A percentile compares a stretch with the other conserved stretches of the same genome.
Evolutionary conservation across 23 tunicate genomes (phyloP).

Genomic region (Corella eumyota): DNA sequence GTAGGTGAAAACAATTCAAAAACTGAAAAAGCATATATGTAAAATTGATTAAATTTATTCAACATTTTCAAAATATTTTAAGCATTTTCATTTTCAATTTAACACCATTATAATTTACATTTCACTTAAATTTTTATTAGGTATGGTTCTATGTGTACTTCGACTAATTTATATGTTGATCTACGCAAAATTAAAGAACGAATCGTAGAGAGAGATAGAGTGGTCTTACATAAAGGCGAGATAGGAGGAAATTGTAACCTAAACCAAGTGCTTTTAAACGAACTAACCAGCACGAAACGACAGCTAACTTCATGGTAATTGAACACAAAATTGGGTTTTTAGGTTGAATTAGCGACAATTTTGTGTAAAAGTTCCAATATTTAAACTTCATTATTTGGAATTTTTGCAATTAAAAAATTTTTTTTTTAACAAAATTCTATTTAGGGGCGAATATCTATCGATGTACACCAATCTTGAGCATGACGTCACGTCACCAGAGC

Average conservation of each 20-base stretch:
- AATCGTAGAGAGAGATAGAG: conserved; percentile 10
- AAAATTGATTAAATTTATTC: too few relatives aligned
- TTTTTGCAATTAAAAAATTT: too few relatives aligned
- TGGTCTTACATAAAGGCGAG: conserved; percentile 47
- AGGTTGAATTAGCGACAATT: too few relatives aligned
- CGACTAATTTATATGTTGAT: conserved; percentile 60
- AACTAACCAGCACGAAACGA: conserved; percentile 25
- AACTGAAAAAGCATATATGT: too few relatives aligned
- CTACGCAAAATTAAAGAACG: conserved; percentile 11
- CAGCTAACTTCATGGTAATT: conserved; percentile 65
- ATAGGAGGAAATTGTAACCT: conserved; percentile 75
- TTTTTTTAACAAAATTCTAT: too few relatives aligned
- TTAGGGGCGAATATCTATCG: conserved; percentile 65
- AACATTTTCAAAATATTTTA: too few relatives aligned
- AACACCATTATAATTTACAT: background rate
- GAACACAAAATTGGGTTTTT: too few relatives aligned
- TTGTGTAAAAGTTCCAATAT: too few relatives aligned
- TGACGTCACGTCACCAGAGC: conserved; percentile 9
- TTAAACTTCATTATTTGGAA: too few relatives aligned
- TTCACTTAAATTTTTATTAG: conserved; percentile 11
- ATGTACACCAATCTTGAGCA: conserved; percentile 40
- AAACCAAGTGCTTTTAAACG: conserved; percentile 11
- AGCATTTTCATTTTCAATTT: too few relatives aligned
- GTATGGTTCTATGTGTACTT: conserved; percentile 51
- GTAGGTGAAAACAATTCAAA: too few relatives aligned